phyloP scores from a whole-genome alignment of 1,140 invertebrate species.

The Scaptomyza pallida region DNA sequence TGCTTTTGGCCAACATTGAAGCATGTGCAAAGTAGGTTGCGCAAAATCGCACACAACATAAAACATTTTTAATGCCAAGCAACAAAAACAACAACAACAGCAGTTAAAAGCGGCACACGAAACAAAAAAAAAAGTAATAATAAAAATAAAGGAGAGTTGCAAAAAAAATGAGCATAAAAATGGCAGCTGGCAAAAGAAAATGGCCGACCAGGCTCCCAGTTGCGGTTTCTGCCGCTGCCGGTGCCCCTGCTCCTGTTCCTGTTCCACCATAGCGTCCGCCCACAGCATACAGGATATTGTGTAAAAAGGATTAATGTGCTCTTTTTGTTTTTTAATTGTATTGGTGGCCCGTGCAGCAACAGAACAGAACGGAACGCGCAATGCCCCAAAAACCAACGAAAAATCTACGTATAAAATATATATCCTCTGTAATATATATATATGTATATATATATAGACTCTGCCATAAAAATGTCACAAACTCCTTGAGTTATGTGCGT shows the following conservation, averaged over 20 bases:
- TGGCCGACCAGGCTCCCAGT: constrained; percentile 62
- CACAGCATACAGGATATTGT: constrained; percentile 75
- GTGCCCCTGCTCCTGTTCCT: neutral
- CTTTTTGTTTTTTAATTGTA: constrained; percentile 81
- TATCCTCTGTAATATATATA: constrained; percentile 22
- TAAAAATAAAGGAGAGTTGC: constrained; percentile 31
- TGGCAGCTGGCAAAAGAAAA: constrained; percentile 79
- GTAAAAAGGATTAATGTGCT: constrained; percentile 79
- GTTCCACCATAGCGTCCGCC: constrained; percentile 4
- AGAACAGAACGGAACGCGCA: constrained; percentile 49
- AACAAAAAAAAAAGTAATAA: constrained; percentile 22
- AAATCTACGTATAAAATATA: constrained; percentile 71
- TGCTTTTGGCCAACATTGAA: constrained; percentile 22
- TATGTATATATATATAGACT: constrained; percentile 42
- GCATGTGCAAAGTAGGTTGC: constrained; percentile 80
- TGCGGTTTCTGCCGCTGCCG: constrained; percentile 3
- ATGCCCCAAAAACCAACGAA: constrained; percentile 61
- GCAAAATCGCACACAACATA: constrained; percentile 80
- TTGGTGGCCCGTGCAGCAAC: constrained; percentile 25
- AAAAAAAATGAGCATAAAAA: constrained; percentile 79
- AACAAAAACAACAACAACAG: constrained; percentile 43
- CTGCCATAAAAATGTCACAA: constrained; percentile 82
- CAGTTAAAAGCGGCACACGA: neutral
- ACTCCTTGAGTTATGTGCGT: constrained; percentile 78
- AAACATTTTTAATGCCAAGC: constrained; percentile 81